phyloP scores from a whole-genome alignment of 1,140 invertebrate genomes.

The Drosophila albomicans region DNA sequence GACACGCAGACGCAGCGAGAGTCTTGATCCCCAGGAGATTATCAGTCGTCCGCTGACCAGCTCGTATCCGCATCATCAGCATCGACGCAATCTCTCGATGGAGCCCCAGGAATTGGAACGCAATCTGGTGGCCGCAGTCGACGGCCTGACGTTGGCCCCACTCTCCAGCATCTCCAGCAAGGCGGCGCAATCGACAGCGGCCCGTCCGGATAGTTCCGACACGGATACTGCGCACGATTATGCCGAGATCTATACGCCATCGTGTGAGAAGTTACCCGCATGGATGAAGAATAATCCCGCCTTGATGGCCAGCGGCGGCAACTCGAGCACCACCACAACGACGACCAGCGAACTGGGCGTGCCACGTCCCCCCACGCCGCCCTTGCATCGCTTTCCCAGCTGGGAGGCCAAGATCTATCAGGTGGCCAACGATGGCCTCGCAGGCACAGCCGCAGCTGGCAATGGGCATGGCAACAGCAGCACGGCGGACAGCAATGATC shows the following conservation, averaged over 20 bases:
- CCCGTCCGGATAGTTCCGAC: conserved; percentile 87
- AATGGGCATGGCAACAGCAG: conserved; percentile 30
- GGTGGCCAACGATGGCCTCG: conserved; percentile 93
- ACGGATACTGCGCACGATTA: conserved; percentile 94
- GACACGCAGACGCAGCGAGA: conserved; percentile 85
- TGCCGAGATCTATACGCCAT: conserved; percentile 97
- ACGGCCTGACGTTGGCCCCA: conserved; percentile 85
- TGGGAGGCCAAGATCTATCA: conserved; percentile 98
- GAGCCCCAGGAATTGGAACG: conserved; percentile 85
- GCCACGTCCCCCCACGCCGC: conserved; percentile 93
- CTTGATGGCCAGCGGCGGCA: conserved; percentile 85
- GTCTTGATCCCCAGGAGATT: conserved; percentile 82
- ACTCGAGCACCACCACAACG: conserved; percentile 85
- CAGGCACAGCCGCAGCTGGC: conserved; percentile 36
- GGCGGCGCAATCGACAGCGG: conserved; percentile 72
- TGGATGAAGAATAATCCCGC: conserved; percentile 86
- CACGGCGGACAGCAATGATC: conserved; percentile 46
- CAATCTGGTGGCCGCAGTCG: conserved; percentile 87
- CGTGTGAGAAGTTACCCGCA: conserved; percentile 88
- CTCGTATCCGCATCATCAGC: conserved; percentile 84
- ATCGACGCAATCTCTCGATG: conserved; percentile 86
- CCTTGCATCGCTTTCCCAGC: conserved; percentile 94
- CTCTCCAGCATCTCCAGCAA: conserved; percentile 85
- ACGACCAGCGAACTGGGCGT: conserved; percentile 85
- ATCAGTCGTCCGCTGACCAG: conserved; percentile 76